Evolutionary conservation across 1,140 invertebrate species (phyloP), one percentile per base, ranked within the genome.

Genomic region (Teleopsis dalmanni): DNA sequence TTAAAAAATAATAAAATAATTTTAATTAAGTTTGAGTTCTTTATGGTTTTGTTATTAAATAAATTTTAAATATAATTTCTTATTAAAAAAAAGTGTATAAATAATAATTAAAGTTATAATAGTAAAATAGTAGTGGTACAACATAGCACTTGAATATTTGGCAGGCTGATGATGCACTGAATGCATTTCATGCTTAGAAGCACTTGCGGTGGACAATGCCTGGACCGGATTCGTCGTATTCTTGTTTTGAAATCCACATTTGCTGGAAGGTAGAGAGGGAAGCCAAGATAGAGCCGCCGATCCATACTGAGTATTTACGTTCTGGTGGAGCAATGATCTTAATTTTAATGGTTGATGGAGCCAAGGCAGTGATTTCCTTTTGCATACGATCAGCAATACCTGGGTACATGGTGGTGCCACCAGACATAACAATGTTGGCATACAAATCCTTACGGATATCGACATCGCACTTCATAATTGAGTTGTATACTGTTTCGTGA

Each of bases 321-420:
- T 94, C 91, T 51, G 91, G 90, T 45, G 87, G 91, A 57, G 91
- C 90, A 72, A 93, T 92, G 75, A 94, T 92, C 78, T 94, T 94
- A 75, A 94, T 92, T 77, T 94, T 93, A 81, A 93, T 92, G 56
- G 88, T 92, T 22, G 83, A 83, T 54, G 89, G 89, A 48, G 89
- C 88, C 47, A 93, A 75, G 41, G 86, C 81, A 47, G 87, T 89
- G 72, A 92, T 91, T 76, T 92, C 89, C 73, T 90, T 90, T 71
- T 91, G 87, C 87, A 91, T 91, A 52, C 88, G 78, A 71, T 91
- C 88, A 58, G 87, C 85, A 70, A 78, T 78, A 75, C 89, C 90
- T 45, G 92, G 91, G 76, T 91, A 95, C 92, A 95, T 95, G 73
- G 91, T 95, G 78, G 92, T 94, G 75, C 93, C 93, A 67, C 93